Conservation (phyloP, 2,888 invertebrate species). For the Ormyrus thymus region DNA sequence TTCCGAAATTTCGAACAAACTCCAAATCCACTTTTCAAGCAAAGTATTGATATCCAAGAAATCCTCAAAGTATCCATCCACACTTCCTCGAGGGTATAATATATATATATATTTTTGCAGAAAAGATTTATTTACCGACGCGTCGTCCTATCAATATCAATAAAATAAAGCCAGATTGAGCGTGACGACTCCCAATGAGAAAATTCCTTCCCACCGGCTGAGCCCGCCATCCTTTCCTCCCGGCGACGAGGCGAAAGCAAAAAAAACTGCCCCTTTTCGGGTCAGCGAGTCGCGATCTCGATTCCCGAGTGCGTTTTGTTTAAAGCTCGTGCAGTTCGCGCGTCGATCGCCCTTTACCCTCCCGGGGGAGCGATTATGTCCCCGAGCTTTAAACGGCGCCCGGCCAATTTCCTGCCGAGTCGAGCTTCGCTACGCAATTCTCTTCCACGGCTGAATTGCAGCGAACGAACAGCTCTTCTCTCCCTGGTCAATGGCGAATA, state of each 20-base stretch:
- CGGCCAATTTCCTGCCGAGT: conserved; percentile 5
- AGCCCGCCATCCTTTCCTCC: not conserved
- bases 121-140: too few species aligned
- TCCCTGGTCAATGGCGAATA: conserved; percentile 6
- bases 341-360: conserved; percentile 28
- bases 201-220: conserved; percentile 3
- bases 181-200: conserved; percentile 16
- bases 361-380: conserved; percentile 36
- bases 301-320: conserved; percentile 20
- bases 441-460: not conserved
- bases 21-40: too few species aligned
- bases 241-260: not conserved
- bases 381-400: conserved; percentile 36
- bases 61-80: too few species aligned
- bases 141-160: too few species aligned
- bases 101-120: too few species aligned
- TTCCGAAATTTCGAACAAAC: too few species aligned
- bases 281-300: conserved; percentile 25
- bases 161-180: not conserved
- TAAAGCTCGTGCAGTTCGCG: conserved; percentile 25
- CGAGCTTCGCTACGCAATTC: conserved; percentile 9
- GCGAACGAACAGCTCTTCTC: too few species aligned
- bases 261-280: conserved; percentile 9
- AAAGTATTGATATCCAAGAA: too few species aligned
- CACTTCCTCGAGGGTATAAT: too few species aligned